Conservation (phyloP, 2,113 vertebrate species). For the Chauna torquata region DNA sequence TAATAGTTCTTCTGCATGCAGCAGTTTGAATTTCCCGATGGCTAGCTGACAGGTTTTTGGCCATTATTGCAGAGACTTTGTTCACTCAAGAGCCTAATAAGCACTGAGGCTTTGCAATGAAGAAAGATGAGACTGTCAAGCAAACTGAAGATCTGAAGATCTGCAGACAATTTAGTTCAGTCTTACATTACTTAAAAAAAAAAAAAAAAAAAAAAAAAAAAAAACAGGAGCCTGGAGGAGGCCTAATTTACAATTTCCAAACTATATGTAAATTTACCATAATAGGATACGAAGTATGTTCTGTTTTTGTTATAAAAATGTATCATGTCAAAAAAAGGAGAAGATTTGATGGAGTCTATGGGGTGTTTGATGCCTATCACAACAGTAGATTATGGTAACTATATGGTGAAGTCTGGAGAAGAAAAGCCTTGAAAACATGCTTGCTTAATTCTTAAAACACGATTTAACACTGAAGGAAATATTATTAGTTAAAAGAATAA, state of each 20-base stretch:
- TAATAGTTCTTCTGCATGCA: background rate
- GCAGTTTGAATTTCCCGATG: background rate
- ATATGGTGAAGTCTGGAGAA: background rate
- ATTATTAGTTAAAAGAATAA: background rate
- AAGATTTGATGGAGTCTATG: background rate
- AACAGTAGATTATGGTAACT: background rate
- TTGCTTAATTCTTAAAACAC: background rate
- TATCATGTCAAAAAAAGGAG: background rate
- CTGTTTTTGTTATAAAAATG: background rate
- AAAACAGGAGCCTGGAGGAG: background rate
- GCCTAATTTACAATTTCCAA: background rate
- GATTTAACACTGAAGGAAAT: background rate
- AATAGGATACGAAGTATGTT: background rate
- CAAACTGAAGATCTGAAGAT: background rate
- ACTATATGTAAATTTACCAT: background rate
- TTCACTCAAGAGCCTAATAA: background rate
- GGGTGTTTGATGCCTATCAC: background rate
- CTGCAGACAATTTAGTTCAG: background rate
- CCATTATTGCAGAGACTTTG: background rate
- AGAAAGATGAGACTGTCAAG: background rate
- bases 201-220: background rate
- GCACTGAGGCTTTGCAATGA: background rate
- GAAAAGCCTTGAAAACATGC: background rate
- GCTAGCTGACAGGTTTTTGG: background rate
- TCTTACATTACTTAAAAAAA: background rate